These are phyloP conservation scores for Zaprionus capensis DNA, from an alignment of 1,140 invertebrate genomes.

Conservation along the genomic window DNA sequence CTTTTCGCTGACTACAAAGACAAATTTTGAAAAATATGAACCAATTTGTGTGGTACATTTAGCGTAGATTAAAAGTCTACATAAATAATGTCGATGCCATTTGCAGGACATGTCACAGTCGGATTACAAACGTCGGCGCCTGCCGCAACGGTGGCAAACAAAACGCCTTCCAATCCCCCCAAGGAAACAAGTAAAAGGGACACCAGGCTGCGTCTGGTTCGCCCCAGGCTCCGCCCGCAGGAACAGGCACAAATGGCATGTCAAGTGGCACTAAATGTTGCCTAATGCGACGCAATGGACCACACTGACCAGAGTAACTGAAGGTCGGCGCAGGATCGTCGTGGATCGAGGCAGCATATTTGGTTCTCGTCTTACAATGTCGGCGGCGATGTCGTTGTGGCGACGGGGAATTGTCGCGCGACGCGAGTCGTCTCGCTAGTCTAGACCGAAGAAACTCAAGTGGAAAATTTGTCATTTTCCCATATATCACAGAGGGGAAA, in stretches of 20 bases:
- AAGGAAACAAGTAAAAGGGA: background rate
- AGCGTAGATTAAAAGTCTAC: background rate
- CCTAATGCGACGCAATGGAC: constrained; percentile 80
- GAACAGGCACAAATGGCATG: constrained; percentile 33
- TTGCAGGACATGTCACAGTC: background rate
- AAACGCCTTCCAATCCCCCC: constrained; percentile 49
- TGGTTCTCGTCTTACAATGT: constrained; percentile 72
- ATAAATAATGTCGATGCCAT: constrained; percentile 7
- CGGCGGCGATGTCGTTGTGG: constrained; percentile 68
- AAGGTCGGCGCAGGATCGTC: constrained; percentile 14
- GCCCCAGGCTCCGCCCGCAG: constrained; percentile 5
- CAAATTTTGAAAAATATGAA: background rate
- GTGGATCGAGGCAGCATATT: constrained; percentile 42
- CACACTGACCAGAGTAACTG: constrained; percentile 71
- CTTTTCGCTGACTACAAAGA: too few species aligned
- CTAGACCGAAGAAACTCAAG: constrained; percentile 71
- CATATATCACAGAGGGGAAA: constrained; percentile 65
- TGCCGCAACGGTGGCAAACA: constrained; percentile 58
- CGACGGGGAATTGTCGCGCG: constrained; percentile 46
- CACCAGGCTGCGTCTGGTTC: constrained; percentile 4
- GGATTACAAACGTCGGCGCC: constrained; percentile 31
- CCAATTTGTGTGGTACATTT: background rate
- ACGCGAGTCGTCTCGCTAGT: constrained; percentile 38
- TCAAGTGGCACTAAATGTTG: constrained; percentile 70
- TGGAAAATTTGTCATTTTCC: constrained; percentile 76